Conservation (phyloP, 2,113 vertebrate species). For the Anguilla rostrata region DNA sequence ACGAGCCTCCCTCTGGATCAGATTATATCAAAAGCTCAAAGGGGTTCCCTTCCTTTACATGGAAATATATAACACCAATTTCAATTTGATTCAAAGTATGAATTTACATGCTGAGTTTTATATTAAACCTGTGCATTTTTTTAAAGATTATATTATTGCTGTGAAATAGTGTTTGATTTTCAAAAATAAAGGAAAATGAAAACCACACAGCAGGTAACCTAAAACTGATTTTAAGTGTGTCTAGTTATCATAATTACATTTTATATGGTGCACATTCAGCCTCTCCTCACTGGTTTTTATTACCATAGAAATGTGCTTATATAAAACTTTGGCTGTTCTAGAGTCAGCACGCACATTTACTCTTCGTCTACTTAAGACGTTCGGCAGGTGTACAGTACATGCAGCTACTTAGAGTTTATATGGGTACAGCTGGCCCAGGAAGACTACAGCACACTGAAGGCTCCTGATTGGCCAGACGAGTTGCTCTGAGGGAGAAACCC, state of each 20-base stretch:
- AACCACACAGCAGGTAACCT: background rate
- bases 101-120: background rate
- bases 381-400: no score
- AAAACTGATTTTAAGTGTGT: background rate
- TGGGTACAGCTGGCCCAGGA: no score
- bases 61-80: background rate
- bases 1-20: background rate
- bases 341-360: no score
- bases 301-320: background rate
- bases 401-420: no score
- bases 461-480: no score
- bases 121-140: background rate
- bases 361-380: no score
- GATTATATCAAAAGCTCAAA: background rate
- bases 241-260: background rate
- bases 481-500: no score
- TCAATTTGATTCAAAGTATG: background rate
- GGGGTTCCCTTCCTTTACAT: background rate
- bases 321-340: background rate
- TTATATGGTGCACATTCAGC: background rate
- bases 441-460: no score
- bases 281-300: background rate
- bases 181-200: background rate
- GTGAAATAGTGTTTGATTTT: slow-evolving; percentile 17
- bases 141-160: slow-evolving; percentile 3